Evolutionary conservation across 1,140 invertebrate species (phyloP), one percentile per base, ranked within the genome.

Genomic region (Helicoverpa armigera): DNA sequence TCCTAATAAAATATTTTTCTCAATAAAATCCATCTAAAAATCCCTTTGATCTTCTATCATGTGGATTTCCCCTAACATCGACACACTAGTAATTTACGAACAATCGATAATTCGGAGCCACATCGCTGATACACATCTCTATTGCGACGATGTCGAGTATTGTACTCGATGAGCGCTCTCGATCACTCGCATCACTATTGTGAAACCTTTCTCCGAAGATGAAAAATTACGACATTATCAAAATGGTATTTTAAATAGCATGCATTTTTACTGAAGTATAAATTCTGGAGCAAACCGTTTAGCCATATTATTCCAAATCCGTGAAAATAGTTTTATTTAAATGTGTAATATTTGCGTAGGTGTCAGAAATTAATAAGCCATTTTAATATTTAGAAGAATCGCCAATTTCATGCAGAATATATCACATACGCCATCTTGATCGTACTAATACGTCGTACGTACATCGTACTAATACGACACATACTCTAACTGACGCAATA

Each of bases 71-170:
- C 31, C 16, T 35, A 56, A 73, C 31, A 73, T 43, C 31, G 50
- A 60, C n/a, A 67, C 23, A 56, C 16, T 48, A 31, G 60, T 80
- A 76, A 81, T 84, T 85, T 72, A 80, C 79, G 84, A 90, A 91
- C 87, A 91, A 89, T 89, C 85, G 89, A 89, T 87, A 81, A 89
- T 90, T 89, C 89, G 84, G 87, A 83, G 83, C 85, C 86, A 87
- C 82, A 86, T 81, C 43, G 18, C 14, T 80, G 88, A 89, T 91
- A 86, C 81, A 84, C 80, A 91, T 91, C 89, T 85, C 79, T 78
- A 85, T 83, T 83, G 80, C 81, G 61, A 81, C 63, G 54, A 82
- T 77, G 79, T 80, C 48, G 18, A 82, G 75, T 80, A 86, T 82
- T 81, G 75, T 81, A 58, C 76, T 84, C 70, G 75, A 75, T 60